phyloP scores from a whole-genome alignment of 2,888 invertebrate species.

The Tetragonisca angustula region DNA sequence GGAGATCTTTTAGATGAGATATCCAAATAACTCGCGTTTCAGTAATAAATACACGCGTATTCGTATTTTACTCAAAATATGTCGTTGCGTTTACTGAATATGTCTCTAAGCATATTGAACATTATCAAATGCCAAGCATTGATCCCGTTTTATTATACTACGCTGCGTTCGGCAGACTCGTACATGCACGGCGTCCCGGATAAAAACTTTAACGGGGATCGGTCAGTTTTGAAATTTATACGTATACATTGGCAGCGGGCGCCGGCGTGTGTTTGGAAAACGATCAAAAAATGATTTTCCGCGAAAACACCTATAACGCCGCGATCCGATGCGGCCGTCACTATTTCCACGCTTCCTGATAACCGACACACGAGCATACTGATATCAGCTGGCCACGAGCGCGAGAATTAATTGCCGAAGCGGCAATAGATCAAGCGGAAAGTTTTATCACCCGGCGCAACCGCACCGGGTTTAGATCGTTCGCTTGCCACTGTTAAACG shows the following conservation, averaged over 20 bases:
- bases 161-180: not conserved
- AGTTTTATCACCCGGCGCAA: conserved; percentile 57
- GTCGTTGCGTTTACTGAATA: not conserved
- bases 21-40: too few species aligned
- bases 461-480: conserved; percentile 35
- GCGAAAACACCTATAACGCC: conserved; percentile 49
- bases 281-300: conserved; percentile 61
- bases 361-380: conserved; percentile 45
- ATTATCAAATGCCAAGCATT: not conserved
- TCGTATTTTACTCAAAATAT: too few species aligned
- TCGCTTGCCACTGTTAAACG: conserved; percentile 15
- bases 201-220: conserved; percentile 38
- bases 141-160: not conserved
- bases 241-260: conserved; percentile 9
- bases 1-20: too few species aligned
- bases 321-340: conserved; percentile 48
- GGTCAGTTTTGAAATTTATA: conserved; percentile 32
- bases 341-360: conserved; percentile 59
- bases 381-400: conserved; percentile 51
- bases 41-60: too few species aligned
- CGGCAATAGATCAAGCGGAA: conserved; percentile 64
- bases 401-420: conserved; percentile 63
- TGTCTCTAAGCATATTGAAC: too few species aligned
- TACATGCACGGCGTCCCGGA: conserved; percentile 1
- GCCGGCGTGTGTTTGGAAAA: conserved; percentile 41